Evolutionary conservation across 1,140 invertebrate species (phyloP), one percentile per base, ranked within the genome.

Genomic region (Varroa destructor): DNA sequence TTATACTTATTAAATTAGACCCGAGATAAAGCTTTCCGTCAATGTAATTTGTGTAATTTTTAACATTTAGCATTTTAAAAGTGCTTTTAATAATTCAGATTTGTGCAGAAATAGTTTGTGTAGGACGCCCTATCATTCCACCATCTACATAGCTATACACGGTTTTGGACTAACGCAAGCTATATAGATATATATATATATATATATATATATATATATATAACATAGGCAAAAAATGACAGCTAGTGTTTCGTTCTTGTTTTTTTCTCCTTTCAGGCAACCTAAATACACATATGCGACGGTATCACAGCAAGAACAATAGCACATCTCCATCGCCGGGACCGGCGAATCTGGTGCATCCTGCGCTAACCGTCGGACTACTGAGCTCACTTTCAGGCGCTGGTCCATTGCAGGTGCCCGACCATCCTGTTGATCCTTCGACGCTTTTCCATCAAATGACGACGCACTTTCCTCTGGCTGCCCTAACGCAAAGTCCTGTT

Each of bases 401-500:
- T 67, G 46, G 46, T 51, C 8, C 46, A 51, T 51, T 51, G 46
- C 46, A 51, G 46, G 46, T 51, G 46, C 46, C 46, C 3, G 46
- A 51, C 8, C 46, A 51, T 8, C 36, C 61, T 37, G 61, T 67
- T 43, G 61, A 67, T 40, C 61, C 61, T 2, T 40, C 61, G 14
- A 36, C 61, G 40, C 46, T 67, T 12, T 67, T 67, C 37, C 61
- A 67, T 67, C 61, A 67, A 40, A 67, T 67, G 61, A 46, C 61
- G 46, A 5, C 46, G 46, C 46, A 51, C 46, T 67, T 67, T 67
- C 61, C 61, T 1, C 61, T 67, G 12, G 61, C 61, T 12, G 61
- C 61, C 37, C 61, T 67, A 1, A 37, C 61, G 40, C 61, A 67
- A 67, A 51, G 8, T 51, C 46, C 46, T 5, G 61, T 46, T 25